Percentiles rank a stretch among this genome's conserved stretches.
Evolutionary conservation across 1,140 invertebrate species (phyloP).

Genomic region (Batillaria attramentaria): DNA sequence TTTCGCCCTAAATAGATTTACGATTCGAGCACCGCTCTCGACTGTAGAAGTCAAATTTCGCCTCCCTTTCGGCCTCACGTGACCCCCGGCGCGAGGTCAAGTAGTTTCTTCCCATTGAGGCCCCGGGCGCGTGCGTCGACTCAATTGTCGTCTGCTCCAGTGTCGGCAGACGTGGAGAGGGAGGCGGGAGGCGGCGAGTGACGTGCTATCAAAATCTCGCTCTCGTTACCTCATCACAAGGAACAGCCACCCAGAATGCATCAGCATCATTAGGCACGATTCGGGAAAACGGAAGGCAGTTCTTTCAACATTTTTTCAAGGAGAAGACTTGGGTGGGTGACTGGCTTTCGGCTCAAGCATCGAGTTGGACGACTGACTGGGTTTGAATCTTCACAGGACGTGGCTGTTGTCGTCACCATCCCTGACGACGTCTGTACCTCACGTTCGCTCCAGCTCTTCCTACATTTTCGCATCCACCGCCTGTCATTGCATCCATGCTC

Average conservation of each 20-base stretch:
- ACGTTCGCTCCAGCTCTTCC: no score
- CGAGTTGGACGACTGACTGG: no score
- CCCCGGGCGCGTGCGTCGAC: constrained; percentile 28
- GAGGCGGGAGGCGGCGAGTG: constrained; percentile 18
- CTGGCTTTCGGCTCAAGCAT: no score
- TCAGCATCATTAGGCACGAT: constrained; percentile 25
- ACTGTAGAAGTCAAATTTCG: constrained; percentile 28
- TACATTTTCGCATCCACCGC: no score
- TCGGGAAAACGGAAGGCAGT: no score
- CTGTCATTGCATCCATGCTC: no score
- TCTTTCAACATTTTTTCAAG: no score
- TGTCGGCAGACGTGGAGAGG: constrained; percentile 29
- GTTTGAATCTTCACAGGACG: no score
- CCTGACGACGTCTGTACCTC: no score
- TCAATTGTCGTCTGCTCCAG: constrained; percentile 33
- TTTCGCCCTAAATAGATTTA: constrained; percentile 19
- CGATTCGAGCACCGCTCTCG: constrained; percentile 9
- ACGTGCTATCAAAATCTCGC: constrained; percentile 26
- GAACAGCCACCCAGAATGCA: constrained; percentile 15
- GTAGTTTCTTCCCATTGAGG: constrained; percentile 25
- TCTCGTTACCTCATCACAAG: constrained; percentile 31
- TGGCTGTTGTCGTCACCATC: no score
- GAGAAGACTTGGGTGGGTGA: no score
- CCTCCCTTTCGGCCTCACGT: constrained; percentile 9
- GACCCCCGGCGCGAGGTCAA: constrained; percentile 28